These are phyloP conservation scores for Antheraea yamamai DNA, from an alignment of 2,888 invertebrate species.

Conservation along the genomic window DNA sequence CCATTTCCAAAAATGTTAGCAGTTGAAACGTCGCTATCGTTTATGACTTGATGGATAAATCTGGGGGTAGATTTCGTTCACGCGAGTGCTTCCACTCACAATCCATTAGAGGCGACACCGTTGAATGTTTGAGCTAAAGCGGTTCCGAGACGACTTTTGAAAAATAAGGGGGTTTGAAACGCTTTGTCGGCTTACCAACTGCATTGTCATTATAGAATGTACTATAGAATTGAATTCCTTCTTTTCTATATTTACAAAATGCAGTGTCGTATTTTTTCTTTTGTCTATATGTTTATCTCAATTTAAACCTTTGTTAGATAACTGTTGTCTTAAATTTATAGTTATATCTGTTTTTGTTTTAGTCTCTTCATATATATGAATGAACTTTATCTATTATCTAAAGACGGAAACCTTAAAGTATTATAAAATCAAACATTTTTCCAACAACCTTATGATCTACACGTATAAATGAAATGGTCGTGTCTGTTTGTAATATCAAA, in stretches of 20 bases:
- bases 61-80: conserved; percentile 53
- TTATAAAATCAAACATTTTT: no score
- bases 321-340: background rate
- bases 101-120: conserved; percentile 64
- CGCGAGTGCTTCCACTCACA: conserved; percentile 61
- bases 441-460: no score
- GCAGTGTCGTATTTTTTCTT: background rate
- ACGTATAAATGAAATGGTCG: no score
- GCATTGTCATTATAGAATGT: conserved; percentile 31
- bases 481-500: no score
- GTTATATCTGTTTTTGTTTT: background rate
- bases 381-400: background rate
- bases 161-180: conserved; percentile 41
- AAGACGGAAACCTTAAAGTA: no score
- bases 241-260: conserved; percentile 7
- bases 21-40: background rate
- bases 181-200: conserved; percentile 31
- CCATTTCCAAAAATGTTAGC: background rate
- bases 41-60: conserved; percentile 27
- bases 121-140: conserved; percentile 57
- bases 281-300: background rate
- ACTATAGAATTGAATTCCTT: conserved; percentile 18
- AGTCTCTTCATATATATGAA: background rate
- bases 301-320: background rate
- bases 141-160: conserved; percentile 45